Evolutionary conservation across 2,113 vertebrate genomes (phyloP), one percentile per base, ranked within the genome.

Genomic region (Monopterus albus): DNA sequence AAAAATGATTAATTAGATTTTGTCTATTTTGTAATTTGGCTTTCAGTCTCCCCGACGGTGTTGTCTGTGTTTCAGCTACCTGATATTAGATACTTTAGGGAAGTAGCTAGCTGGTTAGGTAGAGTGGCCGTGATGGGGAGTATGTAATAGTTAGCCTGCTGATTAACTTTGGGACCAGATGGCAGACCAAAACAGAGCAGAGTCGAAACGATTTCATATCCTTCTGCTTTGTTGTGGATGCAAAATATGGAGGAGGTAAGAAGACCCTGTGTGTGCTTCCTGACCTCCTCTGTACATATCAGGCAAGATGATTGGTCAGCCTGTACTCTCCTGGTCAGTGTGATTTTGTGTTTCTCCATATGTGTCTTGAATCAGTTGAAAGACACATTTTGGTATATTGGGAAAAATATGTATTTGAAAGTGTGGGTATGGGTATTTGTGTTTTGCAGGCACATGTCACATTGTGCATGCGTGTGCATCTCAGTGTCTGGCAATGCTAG

Each of bases 211-310:
- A 18, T 85, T 91, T 79, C 81, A 53, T 12, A 60, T 88, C 59
- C 79, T 86, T 52, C 82, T 88, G 68, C 81, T 91, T 59, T 92
- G 88, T 83, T 93, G 91, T 71, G 81, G 91, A 82, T 89, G 85
- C 75, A 90, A 84, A 83, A 78, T 86, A 62, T 86, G 89, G 87
- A 80, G 84, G 77, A 88, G 90, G 90, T 91, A 91, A 89, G 88
- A 53, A 59, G 67, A 76, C 36, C 20, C 50, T 57, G 45, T 73
- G 72, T 83, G 67, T 84, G 70, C 61, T 67, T 56, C 58, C 43
- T 15, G 72, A 67, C 64, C 71, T 66, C 66, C 55, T 62, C 63
- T 83, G 20, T 52, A 17, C 12, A n/a, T n/a, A n/a, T n/a, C 20
- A 51, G 33, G 33, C 21, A 42, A 10, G 18, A 9, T 50, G 40